Base-by-base conservation (phyloP, 1,140 invertebrate species). In the Bombus confusus region DNA sequence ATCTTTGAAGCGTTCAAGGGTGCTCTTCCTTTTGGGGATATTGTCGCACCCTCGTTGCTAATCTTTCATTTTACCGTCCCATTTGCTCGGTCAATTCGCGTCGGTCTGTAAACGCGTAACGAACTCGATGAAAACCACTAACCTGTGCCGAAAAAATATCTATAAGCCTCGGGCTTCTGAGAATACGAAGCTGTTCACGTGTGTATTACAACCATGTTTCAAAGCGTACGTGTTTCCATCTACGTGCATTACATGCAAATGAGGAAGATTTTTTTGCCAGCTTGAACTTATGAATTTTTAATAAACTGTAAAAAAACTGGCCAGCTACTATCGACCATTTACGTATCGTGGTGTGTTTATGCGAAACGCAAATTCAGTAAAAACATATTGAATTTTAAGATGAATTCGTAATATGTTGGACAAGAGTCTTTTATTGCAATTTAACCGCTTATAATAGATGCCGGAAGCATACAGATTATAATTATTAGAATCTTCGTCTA, bases 21-120 rank as follows among this genome's bases (percentile, higher is more conserved):
- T 80, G 82, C 79, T 83, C 89, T 82, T 85, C 86, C 82, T 87
- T 89, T 87, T 81, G 78, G 59, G 64, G 82, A 85, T 89, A 89
- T 90, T 79, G 77, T 69, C 77, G 71, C 83, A 79, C 71, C 62
- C 88, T 89, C 78, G 41, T 62, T 59, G 87, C 85, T 89, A 87
- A 90, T 90, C 88, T 90, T 90, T 90, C 87, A 89, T 90, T 90
- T 86, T 82, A 78, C 80, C 87, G 88, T 71, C 73, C 85, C 77
- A 89, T 88, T 88, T 88, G 78, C 77, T 81, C 81, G 73, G 62
- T 43, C 80, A 73, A 88, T 90, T 89, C 83, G 52, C 81, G 41
- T 73, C 8, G 37, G 28, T 43, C 34, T 57, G 28, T 25, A 43
- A 31, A 66, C 73, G 28, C 31, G 75, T 71, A 74, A 80, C 62